Conservation (phyloP, 2,113 vertebrate species). For the Ceyx melanurus region DNA sequence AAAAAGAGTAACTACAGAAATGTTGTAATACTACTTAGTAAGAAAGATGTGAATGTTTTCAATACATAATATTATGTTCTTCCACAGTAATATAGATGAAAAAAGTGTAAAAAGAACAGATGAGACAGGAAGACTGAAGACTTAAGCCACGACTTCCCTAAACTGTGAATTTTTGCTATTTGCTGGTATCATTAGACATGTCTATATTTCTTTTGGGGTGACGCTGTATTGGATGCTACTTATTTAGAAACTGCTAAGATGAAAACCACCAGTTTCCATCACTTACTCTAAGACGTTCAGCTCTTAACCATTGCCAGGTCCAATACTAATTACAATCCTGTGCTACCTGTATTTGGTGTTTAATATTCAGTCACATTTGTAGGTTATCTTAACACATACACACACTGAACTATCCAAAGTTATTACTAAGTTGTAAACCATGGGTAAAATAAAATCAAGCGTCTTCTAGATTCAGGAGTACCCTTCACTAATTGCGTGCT, state of each 20-base stretch:
- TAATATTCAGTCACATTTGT: not conserved
- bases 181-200: not conserved
- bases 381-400: not conserved
- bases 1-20: not conserved
- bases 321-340: not conserved
- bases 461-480: not conserved
- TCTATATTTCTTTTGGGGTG: not conserved
- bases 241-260: not conserved
- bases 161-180: not conserved
- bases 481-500: not conserved
- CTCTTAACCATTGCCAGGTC: not conserved
- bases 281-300: not conserved
- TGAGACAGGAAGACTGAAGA: not conserved
- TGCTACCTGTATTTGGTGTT: not conserved
- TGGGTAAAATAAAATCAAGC: not conserved
- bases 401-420: not conserved
- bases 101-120: not conserved
- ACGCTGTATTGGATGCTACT: not conserved
- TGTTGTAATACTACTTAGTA: not conserved
- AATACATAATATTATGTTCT: not conserved
- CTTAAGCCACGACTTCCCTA: not conserved
- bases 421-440: not conserved
- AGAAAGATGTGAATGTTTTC: not conserved
- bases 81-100: not conserved
- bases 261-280: not conserved